Conservation (phyloP, 2,888 invertebrate species). For the Drosophila buzzatii region DNA sequence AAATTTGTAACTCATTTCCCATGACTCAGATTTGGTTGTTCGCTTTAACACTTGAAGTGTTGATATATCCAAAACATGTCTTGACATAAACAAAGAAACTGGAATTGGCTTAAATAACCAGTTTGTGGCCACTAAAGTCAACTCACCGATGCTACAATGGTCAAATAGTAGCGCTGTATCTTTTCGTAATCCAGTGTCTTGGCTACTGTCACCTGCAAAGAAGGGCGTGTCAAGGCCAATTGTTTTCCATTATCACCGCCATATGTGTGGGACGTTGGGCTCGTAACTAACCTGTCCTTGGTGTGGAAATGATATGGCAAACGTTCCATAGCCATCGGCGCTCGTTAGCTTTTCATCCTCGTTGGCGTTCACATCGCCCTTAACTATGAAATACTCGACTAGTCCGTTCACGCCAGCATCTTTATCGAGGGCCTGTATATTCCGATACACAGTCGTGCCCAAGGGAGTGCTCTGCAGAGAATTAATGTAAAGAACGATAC, state of each 20-base stretch:
- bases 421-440: slow-evolving; percentile 91
- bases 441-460: slow-evolving; percentile 93
- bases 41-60: background rate
- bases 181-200: slow-evolving; percentile 95
- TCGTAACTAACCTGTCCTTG: slow-evolving; percentile 89
- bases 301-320: slow-evolving; percentile 94
- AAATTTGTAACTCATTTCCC: background rate
- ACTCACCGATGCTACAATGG: slow-evolving; percentile 95
- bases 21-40: slow-evolving; percentile 5
- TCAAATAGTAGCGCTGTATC: slow-evolving; percentile 94
- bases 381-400: slow-evolving; percentile 93
- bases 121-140: slow-evolving; percentile 30
- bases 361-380: slow-evolving; percentile 86
- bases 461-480: slow-evolving; percentile 92
- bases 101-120: background rate
- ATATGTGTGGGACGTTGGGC: background rate
- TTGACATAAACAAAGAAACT: slow-evolving; percentile 9
- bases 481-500: background rate
- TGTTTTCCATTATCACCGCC: background rate
- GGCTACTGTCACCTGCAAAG: slow-evolving; percentile 90
- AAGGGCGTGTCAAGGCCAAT: background rate
- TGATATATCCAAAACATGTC: slow-evolving; percentile 8
- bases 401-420: slow-evolving; percentile 95
- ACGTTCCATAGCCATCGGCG: slow-evolving; percentile 93
- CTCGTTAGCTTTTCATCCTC: slow-evolving; percentile 88